Evolutionary conservation across 1,140 invertebrate species (phyloP), one percentile per base, ranked within the genome.

Genomic region (Aphidius gifuensis): DNA sequence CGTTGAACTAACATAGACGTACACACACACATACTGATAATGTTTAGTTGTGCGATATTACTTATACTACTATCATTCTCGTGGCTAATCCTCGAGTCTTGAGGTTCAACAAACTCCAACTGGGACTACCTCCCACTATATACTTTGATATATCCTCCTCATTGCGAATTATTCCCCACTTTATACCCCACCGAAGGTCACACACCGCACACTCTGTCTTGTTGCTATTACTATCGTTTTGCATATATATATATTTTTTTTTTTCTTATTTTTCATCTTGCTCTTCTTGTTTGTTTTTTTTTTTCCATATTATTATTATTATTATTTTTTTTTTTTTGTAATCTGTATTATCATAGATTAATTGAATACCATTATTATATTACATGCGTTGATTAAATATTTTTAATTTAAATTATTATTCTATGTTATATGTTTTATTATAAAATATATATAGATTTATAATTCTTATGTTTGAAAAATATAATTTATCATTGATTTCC

Each of bases 51-150:
- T 48, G 38, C 42, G 43, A 7, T 42, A 45, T 16, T 50, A 11
- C 57, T n/a, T 16, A 16, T 16, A 56, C 45, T 58, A 48, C 42
- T 55, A 40, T 42, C 51, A 51, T 21, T 38, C 61, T 45, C 61
- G 60, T 67, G 69, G 72, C 72, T 71, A 72, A 73, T 73, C 71
- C 70, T 61, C 65, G 72, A 65, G 58, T 63, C 70, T 47, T n/a
- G 71, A 55, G 51, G 79, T 79, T 81, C 79, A 81, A 79, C 76
- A 74, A 80, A 81, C 79, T 74, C 61, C 68, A 81, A 74, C 74
- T 79, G 76, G 79, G 79, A 75, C 77, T 75, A 50, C 49, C 60
- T 60, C 58, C 60, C 40, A 40, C 57, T 51, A 38, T 49, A 53
- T 59, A 11, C 50, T 47, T 58, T 23, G 21, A 23, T n/a, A 23